phyloP scores from a whole-genome alignment of 2,888 invertebrate genomes.

The Hydropsyche betteni region DNA sequence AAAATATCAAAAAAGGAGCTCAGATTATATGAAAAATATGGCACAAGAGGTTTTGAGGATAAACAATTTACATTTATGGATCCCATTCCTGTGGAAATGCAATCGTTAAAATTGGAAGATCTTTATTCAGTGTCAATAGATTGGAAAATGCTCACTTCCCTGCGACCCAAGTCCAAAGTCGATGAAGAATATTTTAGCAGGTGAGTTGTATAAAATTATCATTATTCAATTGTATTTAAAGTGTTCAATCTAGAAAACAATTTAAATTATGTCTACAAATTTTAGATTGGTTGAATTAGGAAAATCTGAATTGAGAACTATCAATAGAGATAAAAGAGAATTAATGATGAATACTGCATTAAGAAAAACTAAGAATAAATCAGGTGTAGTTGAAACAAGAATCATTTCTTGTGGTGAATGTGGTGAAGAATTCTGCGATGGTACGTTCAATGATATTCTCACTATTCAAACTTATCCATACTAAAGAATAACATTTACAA shows the following conservation, averaged over 20 bases:
- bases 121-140: conserved; percentile 86
- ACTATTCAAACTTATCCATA: not conserved
- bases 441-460: conserved; percentile 56
- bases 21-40: conserved; percentile 71
- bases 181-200: conserved; percentile 90
- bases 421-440: conserved; percentile 86
- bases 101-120: conserved; percentile 76
- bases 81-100: conserved; percentile 87
- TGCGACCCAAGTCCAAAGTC: conserved; percentile 81
- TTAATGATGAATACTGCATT: conserved; percentile 72
- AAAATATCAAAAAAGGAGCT: conserved; percentile 78
- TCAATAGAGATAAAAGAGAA: conserved; percentile 75
- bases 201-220: conserved; percentile 56
- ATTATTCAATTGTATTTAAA: not conserved
- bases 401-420: conserved; percentile 81
- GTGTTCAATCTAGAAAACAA: no score
- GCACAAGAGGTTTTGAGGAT: conserved; percentile 69
- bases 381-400: conserved; percentile 82
- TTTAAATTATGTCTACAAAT: no score
- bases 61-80: conserved; percentile 70
- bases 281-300: conserved; percentile 80
- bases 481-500: not conserved
- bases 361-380: conserved; percentile 82
- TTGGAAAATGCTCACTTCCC: conserved; percentile 92
- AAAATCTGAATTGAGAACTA: conserved; percentile 78